A percentile compares a stretch with the other conserved stretches of the same genome.
Evolutionary conservation across 2,888 invertebrate genomes (phyloP).

Genomic region (Euzophera pinguis): DNA sequence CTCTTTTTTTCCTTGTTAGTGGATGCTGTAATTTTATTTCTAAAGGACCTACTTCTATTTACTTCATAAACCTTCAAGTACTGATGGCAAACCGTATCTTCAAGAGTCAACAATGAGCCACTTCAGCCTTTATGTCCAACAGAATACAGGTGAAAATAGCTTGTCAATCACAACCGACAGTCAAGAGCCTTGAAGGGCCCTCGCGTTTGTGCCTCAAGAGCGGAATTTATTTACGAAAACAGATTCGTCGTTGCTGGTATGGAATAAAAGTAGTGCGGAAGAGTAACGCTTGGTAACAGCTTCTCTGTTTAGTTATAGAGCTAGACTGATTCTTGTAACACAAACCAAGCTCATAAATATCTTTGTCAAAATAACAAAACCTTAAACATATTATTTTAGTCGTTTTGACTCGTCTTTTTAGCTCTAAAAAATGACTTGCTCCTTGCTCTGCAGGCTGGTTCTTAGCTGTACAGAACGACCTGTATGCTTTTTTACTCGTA

Average conservation of each 20-base stretch:
- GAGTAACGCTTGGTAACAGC: not conserved
- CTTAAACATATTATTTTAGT: too few relatives aligned
- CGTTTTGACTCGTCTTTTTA: too few relatives aligned
- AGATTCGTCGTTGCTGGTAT: slow-evolving; percentile 1
- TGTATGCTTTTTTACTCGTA: too few relatives aligned
- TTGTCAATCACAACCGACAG: slow-evolving; percentile 1
- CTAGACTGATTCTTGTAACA: too few relatives aligned
- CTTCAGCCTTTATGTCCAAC: not conserved
- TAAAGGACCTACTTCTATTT: not conserved
- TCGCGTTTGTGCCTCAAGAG: not conserved
- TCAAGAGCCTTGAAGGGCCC: slow-evolving; percentile 1
- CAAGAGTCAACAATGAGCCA: not conserved
- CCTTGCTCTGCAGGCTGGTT: too few relatives aligned
- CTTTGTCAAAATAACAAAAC: too few relatives aligned
- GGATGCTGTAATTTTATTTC: not conserved
- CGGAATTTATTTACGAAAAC: slow-evolving; percentile 12
- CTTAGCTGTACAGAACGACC: too few relatives aligned
- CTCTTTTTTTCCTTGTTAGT: not conserved
- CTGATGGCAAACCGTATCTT: not conserved
- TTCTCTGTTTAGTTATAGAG: too few relatives aligned
- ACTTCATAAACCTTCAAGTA: not conserved
- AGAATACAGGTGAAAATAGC: not conserved
- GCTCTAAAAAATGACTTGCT: too few relatives aligned
- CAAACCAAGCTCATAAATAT: too few relatives aligned
- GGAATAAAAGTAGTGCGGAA: not conserved